These are phyloP conservation scores for Scaptodrosophila latifasciaeformis DNA, from an alignment of 2,888 invertebrate genomes.

Conservation along the genomic window DNA sequence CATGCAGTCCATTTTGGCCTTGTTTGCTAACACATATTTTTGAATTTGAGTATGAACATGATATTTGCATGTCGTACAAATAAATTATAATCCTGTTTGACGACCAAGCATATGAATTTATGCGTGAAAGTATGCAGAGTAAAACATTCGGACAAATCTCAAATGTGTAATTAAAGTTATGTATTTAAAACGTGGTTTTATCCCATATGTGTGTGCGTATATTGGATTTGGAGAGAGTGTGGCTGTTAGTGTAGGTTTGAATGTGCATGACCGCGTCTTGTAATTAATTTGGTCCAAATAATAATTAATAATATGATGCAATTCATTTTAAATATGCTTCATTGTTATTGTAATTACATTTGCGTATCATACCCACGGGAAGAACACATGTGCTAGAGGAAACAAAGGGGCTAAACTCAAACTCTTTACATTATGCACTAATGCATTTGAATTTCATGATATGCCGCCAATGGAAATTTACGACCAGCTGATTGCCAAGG, in stretches of 20 bases:
- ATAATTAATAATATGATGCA: slow-evolving; percentile 33
- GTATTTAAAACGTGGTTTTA: slow-evolving; percentile 7
- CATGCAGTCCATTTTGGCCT: no score
- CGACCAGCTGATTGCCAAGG: slow-evolving; percentile 34
- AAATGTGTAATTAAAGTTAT: slow-evolving; percentile 25
- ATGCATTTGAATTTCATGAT: slow-evolving; percentile 4
- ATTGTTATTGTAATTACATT: slow-evolving; percentile 45
- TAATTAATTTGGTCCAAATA: slow-evolving; percentile 50
- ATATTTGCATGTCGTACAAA: slow-evolving; percentile 1
- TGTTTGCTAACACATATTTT: no score
- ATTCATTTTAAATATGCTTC: no score
- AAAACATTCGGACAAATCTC: slow-evolving; percentile 1
- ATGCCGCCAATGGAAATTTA: slow-evolving; percentile 26
- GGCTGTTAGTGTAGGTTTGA: slow-evolving; percentile 7
- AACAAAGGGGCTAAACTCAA: no score
- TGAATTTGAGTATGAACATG: no score
- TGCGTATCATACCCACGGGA: slow-evolving; percentile 44
- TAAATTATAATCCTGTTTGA: slow-evolving; percentile 1
- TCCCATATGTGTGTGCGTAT: background rate
- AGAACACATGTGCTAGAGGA: slow-evolving; percentile 1
- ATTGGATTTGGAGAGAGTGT: slow-evolving; percentile 16
- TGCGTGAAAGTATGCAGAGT: background rate
- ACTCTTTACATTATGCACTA: background rate
- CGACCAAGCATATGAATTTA: background rate
- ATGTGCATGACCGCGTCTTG: slow-evolving; percentile 31